phyloP scores from a whole-genome alignment of 1,140 invertebrate genomes.

The Penaeus vannamei region DNA sequence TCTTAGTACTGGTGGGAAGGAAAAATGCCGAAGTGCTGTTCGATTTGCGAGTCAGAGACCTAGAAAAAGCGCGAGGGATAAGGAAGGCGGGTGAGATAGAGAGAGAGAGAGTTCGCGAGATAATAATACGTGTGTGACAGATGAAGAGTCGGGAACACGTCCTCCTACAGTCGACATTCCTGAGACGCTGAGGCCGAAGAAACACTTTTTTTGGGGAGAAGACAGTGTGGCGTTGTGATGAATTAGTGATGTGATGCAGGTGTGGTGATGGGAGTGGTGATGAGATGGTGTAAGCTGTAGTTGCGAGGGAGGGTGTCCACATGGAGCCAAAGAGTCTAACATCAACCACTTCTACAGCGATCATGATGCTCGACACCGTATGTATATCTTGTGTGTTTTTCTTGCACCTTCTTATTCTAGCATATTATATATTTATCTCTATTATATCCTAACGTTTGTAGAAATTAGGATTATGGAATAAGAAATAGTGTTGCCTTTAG shows the following conservation, averaged over 20 bases:
- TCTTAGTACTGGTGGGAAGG: conserved; percentile 31
- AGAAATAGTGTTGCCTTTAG: too few relatives aligned
- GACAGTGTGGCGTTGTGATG: conserved; percentile 32
- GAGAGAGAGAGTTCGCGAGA: conserved; percentile 9
- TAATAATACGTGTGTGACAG: conserved; percentile 40
- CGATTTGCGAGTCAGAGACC: conserved; percentile 17
- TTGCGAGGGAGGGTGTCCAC: conserved; percentile 37
- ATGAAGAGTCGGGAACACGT: conserved; percentile 36
- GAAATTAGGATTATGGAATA: too few relatives aligned
- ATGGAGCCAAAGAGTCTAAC: conserved; percentile 19
- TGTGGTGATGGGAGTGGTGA: conserved; percentile 33
- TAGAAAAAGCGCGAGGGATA: conserved; percentile 25
- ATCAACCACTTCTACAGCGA: neutral
- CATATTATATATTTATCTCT: too few relatives aligned
- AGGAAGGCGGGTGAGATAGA: neutral
- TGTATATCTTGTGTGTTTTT: conserved; percentile 29
- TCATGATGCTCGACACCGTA: conserved; percentile 46
- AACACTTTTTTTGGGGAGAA: neutral
- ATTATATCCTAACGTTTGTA: too few relatives aligned
- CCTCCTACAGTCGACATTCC: conserved; percentile 48
- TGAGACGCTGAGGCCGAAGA: conserved; percentile 37
- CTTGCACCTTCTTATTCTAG: neutral
- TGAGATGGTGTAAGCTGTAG: conserved; percentile 29
- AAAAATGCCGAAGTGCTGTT: neutral
- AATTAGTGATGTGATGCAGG: conserved; percentile 32